A percentile compares a stretch with the other conserved stretches of the same genome.
phyloP scores from a whole-genome alignment of 2,113 vertebrate species.

The Austrofundulus limnaeus region DNA sequence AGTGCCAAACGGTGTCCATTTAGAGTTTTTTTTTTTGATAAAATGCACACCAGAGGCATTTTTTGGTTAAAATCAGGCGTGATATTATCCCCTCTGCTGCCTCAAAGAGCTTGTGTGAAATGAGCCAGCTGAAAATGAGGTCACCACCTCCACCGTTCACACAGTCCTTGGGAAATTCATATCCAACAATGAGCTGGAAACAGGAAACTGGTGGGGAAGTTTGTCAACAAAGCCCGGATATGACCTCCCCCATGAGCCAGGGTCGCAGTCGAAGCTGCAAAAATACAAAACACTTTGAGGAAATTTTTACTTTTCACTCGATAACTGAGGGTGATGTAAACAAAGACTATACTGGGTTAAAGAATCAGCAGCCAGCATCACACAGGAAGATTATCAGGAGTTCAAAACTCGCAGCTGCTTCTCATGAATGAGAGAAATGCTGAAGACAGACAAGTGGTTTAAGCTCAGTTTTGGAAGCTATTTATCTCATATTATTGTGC shows the following conservation, averaged over 20 bases:
- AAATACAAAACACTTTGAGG: constrained; percentile 27
- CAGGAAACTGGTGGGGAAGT: constrained; percentile 61
- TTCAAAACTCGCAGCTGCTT: background rate
- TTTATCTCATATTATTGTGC: constrained; percentile 37
- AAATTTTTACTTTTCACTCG: constrained; percentile 30
- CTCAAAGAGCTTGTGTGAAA: constrained; percentile 28
- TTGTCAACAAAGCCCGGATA: constrained; percentile 76
- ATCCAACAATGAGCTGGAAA: constrained; percentile 58
- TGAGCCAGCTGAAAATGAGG: constrained; percentile 35
- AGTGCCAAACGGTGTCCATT: background rate
- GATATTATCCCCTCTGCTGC: constrained; percentile 9
- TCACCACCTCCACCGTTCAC: constrained; percentile 13
- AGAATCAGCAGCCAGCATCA: constrained; percentile 1
- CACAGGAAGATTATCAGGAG: background rate
- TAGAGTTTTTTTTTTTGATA: background rate
- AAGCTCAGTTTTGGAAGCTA: constrained; percentile 34
- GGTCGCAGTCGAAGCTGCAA: constrained; percentile 25
- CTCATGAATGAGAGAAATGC: background rate
- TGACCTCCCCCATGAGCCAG: constrained; percentile 37
- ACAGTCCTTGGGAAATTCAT: constrained; percentile 44
- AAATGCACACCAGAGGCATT: background rate
- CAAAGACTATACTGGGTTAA: constrained; percentile 15
- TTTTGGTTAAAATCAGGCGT: background rate
- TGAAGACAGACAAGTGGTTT: constrained; percentile 25
- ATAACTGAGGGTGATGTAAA: constrained; percentile 15